phyloP scores from a whole-genome alignment of 2,888 invertebrate genomes.

The Leucophenga montana region DNA sequence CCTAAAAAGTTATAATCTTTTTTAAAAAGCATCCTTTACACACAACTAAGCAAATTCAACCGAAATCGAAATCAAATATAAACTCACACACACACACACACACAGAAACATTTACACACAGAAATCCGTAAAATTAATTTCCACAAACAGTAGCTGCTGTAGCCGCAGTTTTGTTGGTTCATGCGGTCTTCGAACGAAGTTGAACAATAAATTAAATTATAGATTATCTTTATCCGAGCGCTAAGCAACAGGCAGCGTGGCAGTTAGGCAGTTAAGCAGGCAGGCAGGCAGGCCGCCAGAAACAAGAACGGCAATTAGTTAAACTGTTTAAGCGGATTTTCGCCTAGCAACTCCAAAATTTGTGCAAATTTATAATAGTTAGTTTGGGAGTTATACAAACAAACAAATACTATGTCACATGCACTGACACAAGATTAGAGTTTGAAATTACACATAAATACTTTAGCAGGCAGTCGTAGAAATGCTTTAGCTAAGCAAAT shows the following conservation, averaged over 20 bases:
- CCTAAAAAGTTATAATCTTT: too few relatives aligned
- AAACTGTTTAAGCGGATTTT: background rate
- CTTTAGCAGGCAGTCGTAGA: background rate
- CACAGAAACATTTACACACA: too few relatives aligned
- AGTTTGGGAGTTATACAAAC: background rate
- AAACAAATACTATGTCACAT: background rate
- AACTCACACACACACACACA: constrained; percentile 21
- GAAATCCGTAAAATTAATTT: constrained; percentile 10
- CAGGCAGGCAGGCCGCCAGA: background rate
- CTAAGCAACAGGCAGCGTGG: constrained; percentile 2
- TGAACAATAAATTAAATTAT: constrained; percentile 21
- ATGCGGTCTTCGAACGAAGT: constrained; percentile 1
- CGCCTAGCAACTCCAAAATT: background rate
- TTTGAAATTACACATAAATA: background rate
- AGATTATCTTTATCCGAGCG: constrained; percentile 12
- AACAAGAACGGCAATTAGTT: constrained; percentile 10
- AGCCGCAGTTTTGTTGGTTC: background rate
- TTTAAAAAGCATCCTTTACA: constrained; percentile 42
- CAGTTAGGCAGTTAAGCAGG: too few relatives aligned
- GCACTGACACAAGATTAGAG: background rate
- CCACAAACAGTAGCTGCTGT: background rate
- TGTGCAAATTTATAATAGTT: background rate
- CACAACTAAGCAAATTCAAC: constrained; percentile 16
- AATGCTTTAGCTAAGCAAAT: too few relatives aligned
- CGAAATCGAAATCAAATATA: constrained; percentile 25